Evolutionary conservation across 2,113 vertebrate species (phyloP).

Genomic region (Tetraodon nigroviridis): DNA sequence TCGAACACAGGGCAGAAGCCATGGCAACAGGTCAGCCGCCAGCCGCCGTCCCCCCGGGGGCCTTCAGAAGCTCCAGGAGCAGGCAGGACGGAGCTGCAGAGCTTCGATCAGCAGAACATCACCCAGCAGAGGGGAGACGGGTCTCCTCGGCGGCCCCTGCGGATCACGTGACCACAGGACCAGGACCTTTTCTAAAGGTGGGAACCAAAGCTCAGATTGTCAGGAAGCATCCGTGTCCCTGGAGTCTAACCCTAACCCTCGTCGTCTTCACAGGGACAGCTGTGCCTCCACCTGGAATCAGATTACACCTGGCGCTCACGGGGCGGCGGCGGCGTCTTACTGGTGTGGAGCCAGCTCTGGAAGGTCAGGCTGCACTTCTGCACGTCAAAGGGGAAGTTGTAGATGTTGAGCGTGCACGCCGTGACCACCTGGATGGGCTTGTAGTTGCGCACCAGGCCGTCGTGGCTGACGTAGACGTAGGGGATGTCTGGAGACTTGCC

Average conservation of each 20-base stretch:
- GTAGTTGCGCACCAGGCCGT: constrained; percentile 88
- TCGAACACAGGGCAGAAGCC: constrained; percentile 19
- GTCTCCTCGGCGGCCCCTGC: too few relatives aligned
- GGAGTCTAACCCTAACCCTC: too few relatives aligned
- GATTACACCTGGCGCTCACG: too few relatives aligned
- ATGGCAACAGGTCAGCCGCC: constrained; percentile 24
- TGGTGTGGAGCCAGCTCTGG: constrained; percentile 96
- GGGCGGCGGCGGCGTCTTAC: constrained; percentile 66
- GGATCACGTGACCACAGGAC: too few relatives aligned
- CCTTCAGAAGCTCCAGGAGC: not conserved
- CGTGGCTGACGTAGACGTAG: constrained; percentile 84
- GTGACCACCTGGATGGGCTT: constrained; percentile 97
- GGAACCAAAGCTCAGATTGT: too few relatives aligned
- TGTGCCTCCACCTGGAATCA: too few relatives aligned
- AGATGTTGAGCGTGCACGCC: constrained; percentile 94
- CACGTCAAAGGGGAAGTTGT: constrained; percentile 96
- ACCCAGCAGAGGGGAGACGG: too few relatives aligned
- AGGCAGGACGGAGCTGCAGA: not conserved
- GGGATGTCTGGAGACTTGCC: constrained; percentile 93
- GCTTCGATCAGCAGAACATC: not conserved
- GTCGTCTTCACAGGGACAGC: too few relatives aligned
- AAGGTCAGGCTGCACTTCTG: constrained; percentile 97
- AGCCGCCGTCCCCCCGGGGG: constrained; percentile 17
- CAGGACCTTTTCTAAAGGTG: too few relatives aligned
- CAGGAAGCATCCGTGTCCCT: too few relatives aligned